Percentiles rank a stretch among this genome's conserved stretches.
These are phyloP conservation scores for Meghimatium bilineatum DNA, from an alignment of 2,888 invertebrate genomes.

Conservation along the genomic window DNA sequence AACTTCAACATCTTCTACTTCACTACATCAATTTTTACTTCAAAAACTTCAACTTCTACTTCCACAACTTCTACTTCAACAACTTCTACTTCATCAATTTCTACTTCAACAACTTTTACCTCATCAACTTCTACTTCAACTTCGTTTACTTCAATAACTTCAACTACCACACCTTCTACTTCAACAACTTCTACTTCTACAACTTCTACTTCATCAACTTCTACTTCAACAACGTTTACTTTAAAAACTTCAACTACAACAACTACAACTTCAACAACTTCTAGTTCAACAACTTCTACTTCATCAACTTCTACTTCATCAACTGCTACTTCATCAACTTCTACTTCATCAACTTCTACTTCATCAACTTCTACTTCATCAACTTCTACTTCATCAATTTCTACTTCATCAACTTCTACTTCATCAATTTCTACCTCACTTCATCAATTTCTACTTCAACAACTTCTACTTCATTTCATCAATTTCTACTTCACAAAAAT, in stretches of 20 bases:
- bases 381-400: background rate
- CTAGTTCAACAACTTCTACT: slow-evolving; percentile 1
- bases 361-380: background rate
- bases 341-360: background rate
- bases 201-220: background rate
- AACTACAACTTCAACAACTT: background rate
- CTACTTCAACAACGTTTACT: background rate
- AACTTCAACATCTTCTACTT: background rate
- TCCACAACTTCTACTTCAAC: slow-evolving; percentile 3
- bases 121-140: background rate
- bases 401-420: background rate
- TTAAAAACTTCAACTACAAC: background rate
- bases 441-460: background rate
- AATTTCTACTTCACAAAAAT: too few relatives aligned
- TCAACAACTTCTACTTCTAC: slow-evolving; percentile 5
- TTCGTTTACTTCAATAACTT: background rate
- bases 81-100: background rate
- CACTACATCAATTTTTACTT: too few relatives aligned
- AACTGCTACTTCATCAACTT: background rate
- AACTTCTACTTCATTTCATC: too few relatives aligned
- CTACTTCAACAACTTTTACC: slow-evolving; percentile 11
- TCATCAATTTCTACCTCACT: background rate
- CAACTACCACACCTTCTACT: slow-evolving; percentile 1
- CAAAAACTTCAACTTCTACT: background rate
- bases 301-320: background rate